These are phyloP conservation scores for Rhodeus uyekii DNA, from an alignment of 2,797 vertebrate genomes.

Conservation along the genomic window DNA sequence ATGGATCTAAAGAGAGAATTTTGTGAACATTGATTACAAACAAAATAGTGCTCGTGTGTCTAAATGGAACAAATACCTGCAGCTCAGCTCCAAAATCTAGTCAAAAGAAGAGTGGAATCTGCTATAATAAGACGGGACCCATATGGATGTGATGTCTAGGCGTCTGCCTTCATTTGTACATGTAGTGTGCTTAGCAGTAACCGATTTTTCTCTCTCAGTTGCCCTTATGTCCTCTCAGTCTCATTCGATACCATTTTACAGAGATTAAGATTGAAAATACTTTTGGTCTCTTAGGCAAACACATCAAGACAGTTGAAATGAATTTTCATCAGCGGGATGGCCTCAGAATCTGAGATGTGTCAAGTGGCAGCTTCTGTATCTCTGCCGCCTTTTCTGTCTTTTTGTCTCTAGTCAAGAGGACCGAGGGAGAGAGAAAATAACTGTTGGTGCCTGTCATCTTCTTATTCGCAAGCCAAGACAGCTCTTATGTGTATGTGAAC, in stretches of 20 bases:
- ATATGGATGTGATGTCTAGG: not conserved
- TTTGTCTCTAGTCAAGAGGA: conserved; percentile 32
- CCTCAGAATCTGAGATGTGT: conserved; percentile 28
- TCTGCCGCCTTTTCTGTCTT: conserved; percentile 21
- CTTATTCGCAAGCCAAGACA: conserved; percentile 4
- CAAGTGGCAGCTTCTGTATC: conserved; percentile 42
- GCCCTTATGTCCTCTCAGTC: not conserved
- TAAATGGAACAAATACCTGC: not conserved
- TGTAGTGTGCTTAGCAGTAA: not conserved
- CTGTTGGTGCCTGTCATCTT: conserved; percentile 24
- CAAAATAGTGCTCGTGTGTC: not conserved
- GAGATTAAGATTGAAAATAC: conserved; percentile 33
- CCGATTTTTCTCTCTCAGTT: not conserved
- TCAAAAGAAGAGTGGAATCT: not conserved
- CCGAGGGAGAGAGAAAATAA: not conserved
- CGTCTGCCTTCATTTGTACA: not conserved
- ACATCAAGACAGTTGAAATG: conserved; percentile 20
- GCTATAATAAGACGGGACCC: not conserved
- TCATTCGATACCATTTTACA: conserved; percentile 4
- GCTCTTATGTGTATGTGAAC: conserved; percentile 8
- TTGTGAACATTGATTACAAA: not conserved
- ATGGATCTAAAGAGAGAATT: not conserved
- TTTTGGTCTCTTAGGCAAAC: conserved; percentile 13
- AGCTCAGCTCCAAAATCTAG: not conserved
- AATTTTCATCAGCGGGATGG: conserved; percentile 1